Base-by-base conservation (phyloP, 2,888 invertebrate species). In the Polietes domitor region DNA sequence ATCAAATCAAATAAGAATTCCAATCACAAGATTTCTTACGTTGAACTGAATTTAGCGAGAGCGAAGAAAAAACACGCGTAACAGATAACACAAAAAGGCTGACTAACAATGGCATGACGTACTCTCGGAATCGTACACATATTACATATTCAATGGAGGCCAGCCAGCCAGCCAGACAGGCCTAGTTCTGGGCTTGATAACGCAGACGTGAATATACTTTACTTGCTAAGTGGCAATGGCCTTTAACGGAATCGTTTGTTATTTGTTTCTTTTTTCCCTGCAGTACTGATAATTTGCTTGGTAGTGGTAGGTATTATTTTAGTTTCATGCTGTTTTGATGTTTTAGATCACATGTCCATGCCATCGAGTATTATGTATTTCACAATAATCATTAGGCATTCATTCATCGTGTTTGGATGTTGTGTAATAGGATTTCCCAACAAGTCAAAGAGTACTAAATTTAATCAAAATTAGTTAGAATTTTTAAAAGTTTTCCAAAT, bases 261-360 rank as follows among this genome's bases (percentile, higher is more conserved):
- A 10, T n/a, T 21, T 65, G 12, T 19, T 37, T 17, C 21, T 41
- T 65, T 41, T 32, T 63, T 26, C 41, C 43, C 43, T 43, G 68
- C 68, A 68, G 37, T 43, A 24, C 68, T 68, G 68, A 68, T 68
- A 68, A 43, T 41, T 6, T 15, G 4, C 21, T 24, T 12, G 19
- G 21, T 21, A 21, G 21, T 32, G 12, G 37, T 37, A 55, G 19
- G 17, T 17, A 17, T 73, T 58, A 41, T 47, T 73, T 75, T 28
- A 47, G 15, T 47, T 63, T 37, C 19, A 19, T 58, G 17, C n/a
- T 24, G 12, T 61, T 73, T 58, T 37, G 19, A 37, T 61, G n/a
- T 37, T 73, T 79, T 71, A 9, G 76, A 68, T 80, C 80, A 80
- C 80, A 80, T 76, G 76, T 43, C 72, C 53, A 76, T 76, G n/a